Percentiles rank a stretch among this genome's conserved stretches.
These are phyloP conservation scores for Folsomia manolachei DNA, from an alignment of 2,888 invertebrate species.

Conservation along the genomic window DNA sequence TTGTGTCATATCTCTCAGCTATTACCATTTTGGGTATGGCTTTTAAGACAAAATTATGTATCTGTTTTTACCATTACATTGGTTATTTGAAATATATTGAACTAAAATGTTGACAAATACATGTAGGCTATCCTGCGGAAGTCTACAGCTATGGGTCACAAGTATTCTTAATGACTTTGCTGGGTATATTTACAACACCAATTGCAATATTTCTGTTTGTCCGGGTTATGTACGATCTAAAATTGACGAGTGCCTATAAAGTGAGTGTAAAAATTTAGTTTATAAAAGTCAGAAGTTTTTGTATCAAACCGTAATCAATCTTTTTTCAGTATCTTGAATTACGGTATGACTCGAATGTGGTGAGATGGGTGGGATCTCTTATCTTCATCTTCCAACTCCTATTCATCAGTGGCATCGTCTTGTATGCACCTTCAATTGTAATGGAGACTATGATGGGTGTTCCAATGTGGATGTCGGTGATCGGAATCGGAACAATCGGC, in stretches of 20 bases:
- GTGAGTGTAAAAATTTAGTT: conserved; percentile 15
- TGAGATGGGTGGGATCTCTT: conserved; percentile 38
- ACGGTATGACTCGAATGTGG: conserved; percentile 37
- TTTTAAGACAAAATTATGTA: not conserved
- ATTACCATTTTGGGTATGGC: conserved; percentile 31
- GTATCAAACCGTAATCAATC: no score
- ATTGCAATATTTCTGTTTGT: conserved; percentile 35
- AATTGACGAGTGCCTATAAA: conserved; percentile 45
- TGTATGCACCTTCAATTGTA: conserved; percentile 46
- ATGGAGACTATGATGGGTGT: conserved; percentile 43
- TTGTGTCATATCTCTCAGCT: conserved; percentile 37
- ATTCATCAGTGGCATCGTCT: conserved; percentile 37
- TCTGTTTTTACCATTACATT: not conserved
- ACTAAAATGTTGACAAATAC: not conserved
- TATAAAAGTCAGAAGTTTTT: not conserved
- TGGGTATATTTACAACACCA: conserved; percentile 25
- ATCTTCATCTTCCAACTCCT: conserved; percentile 43
- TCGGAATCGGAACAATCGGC: conserved; percentile 42
- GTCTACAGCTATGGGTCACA: conserved; percentile 44
- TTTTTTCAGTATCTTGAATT: conserved; percentile 41
- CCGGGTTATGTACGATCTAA: conserved; percentile 40
- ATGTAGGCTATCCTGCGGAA: conserved; percentile 45
- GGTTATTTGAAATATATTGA: not conserved
- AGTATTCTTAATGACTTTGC: conserved; percentile 33
- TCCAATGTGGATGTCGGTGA: conserved; percentile 35